A percentile compares a stretch with the other conserved stretches of the same genome.
These are phyloP conservation scores for Phania funesta DNA, from an alignment of 2,888 invertebrate species.

Conservation along the genomic window DNA sequence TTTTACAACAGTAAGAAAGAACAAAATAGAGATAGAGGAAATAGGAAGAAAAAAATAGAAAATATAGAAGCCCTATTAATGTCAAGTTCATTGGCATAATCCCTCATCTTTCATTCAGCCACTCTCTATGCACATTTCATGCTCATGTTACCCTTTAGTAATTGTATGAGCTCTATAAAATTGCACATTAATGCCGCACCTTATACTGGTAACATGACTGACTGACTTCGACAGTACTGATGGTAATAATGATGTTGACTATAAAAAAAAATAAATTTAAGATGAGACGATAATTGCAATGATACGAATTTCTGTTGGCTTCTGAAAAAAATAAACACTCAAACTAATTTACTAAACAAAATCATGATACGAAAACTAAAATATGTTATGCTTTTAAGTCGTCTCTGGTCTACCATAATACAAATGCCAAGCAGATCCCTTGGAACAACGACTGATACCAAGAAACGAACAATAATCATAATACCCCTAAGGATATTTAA, in stretches of 20 bases:
- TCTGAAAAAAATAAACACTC: conserved; percentile 11
- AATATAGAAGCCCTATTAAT: conserved; percentile 76
- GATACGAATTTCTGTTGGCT: conserved; percentile 29
- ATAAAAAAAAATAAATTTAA: conserved; percentile 2
- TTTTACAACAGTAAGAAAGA: not conserved
- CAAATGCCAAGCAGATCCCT: conserved; percentile 4
- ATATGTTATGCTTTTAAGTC: not conserved
- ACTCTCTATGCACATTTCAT: not conserved
- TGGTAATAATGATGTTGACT: conserved; percentile 1
- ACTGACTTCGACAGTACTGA: not conserved
- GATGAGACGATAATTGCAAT: not conserved
- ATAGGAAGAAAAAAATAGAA: not conserved
- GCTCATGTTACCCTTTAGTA: conserved; percentile 1
- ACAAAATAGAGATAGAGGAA: not conserved
- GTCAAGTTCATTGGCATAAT: conserved; percentile 79
- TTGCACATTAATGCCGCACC: conserved; percentile 42
- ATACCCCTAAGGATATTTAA: not conserved
- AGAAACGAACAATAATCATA: not conserved
- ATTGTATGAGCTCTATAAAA: conserved; percentile 37
- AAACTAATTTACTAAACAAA: conserved; percentile 12
- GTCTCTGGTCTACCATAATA: not conserved
- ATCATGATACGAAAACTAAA: not conserved
- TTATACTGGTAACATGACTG: not conserved
- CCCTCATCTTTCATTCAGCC: conserved; percentile 66
- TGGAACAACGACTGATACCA: not conserved